Percentiles rank a stretch among this genome's conserved stretches.
Conservation (phyloP, 2,888 invertebrate genomes). For the Ecliptopera silaceata region DNA sequence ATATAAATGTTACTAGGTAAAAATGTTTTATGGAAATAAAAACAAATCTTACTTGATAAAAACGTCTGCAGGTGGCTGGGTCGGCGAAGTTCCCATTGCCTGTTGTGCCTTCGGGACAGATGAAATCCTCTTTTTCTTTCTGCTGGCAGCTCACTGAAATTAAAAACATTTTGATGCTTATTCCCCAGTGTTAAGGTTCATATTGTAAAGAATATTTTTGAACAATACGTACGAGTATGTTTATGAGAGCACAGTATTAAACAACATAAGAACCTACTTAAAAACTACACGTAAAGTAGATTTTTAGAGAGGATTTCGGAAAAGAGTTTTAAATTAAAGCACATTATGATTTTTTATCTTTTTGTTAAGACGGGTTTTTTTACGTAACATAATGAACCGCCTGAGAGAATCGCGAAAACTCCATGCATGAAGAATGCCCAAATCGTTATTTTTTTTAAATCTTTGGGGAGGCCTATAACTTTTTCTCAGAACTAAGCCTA, state of each 20-base stretch:
- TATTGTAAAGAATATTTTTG: background rate
- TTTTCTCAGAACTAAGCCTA: too few species aligned
- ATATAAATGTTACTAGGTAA: background rate
- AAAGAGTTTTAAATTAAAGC: too few species aligned
- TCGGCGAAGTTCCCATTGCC: conserved; percentile 96
- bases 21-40: conserved; percentile 15
- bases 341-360: too few species aligned
- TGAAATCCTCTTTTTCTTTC: conserved; percentile 86
- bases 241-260: background rate
- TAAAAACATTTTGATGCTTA: conserved; percentile 11
- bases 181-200: background rate
- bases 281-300: background rate
- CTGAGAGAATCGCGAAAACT: too few species aligned
- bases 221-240: background rate
- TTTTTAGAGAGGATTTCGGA: background rate
- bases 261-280: background rate
- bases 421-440: too few species aligned
- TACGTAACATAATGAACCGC: too few species aligned
- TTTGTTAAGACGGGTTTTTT: too few species aligned
- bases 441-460: too few species aligned
- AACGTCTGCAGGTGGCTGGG: conserved; percentile 92
- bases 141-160: conserved; percentile 71
- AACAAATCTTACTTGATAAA: conserved; percentile 89
- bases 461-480: too few species aligned
- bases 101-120: conserved; percentile 89